Base-by-base conservation (phyloP, 2,113 vertebrate genomes). In the Saimiri boliviensis region DNA sequence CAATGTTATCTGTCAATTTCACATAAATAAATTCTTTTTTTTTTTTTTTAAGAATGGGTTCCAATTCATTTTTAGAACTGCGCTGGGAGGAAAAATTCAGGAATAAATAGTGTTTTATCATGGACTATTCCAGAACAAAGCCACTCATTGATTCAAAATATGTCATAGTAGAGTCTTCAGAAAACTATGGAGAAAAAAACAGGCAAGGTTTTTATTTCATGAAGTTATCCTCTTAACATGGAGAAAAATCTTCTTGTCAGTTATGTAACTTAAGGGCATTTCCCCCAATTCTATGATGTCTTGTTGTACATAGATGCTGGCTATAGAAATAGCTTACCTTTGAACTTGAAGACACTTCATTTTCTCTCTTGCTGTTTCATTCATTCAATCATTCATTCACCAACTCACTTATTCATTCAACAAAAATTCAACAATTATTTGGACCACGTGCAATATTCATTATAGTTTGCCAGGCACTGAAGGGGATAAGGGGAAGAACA, bases 311-410 rank as follows among this genome's bases (percentile, higher is more conserved):
- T 66, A 85, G 86, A 17, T n/a, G 19, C 71, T 37, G 13, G 6
- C 70, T 79, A 23, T 27, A 79, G 71, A 80, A 83, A 68, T 80
- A 85, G 19, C 45, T 23, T 35, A 25, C 6, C 17, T 82, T 93
- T 93, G 23, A 70, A 14, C 12, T 47, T 89, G 25, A 73, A 96
- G 40, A 37, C 10, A 71, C 2, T 40, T 71, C 56, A 35, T 80
- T 92, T 96, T 94, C 37, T 96, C 21, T 58, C 21, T 42, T 87
- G 9, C n/a, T 93, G 17, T 32, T 90, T 74, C 32, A 90, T 58
- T 58, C 45, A 66, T 82, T 82, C 60, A 21, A 25, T 63, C 13
- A 16, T 42, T 77, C 25, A 79, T 47, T 66, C 1, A 42, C 19
- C 47, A 25, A 42, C 10, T 80, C 13, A 47, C 32, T 85, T 71